Base-by-base conservation (phyloP, 1,140 invertebrate genomes). In the Penaeus indicus region DNA sequence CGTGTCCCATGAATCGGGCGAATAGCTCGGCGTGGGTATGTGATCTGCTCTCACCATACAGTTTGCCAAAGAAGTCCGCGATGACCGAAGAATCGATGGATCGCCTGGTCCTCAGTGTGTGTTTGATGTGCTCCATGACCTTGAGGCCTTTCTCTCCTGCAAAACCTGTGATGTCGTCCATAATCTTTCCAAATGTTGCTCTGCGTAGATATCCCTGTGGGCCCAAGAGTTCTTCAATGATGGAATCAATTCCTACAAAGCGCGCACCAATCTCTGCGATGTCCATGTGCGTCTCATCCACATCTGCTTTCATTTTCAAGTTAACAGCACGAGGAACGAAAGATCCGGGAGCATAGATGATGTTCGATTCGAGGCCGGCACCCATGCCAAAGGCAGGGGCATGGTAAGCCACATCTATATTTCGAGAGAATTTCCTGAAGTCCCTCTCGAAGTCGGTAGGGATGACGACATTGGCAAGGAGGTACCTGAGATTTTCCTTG, bases 341-440 rank as follows among this genome's bases (percentile, higher is more conserved):
- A 69, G 87, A 88, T 21, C 87, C 87, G 7, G 87, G 81, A n/a
- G 72, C 72, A 69, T 88, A 88, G 60, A 88, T 77, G 61, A 88
- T 38, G 82, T 88, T 88, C 38, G 87, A 84, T 32, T 88, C 87
- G 25, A 88, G 18, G 22, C 75, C 87, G 22, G 81, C 87, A 64
- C 87, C 87, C 38, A 79, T 32, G 25, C 80, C 87, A 19, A 79
- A 69, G 22, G 69, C 54, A 21, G 81, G 81, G 22, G 72, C 13
- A 64, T 61, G 79, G 61, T 88, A 88, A 11, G 87, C 77, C 10
- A 88, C 19, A 62, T 88, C 87, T 11, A 88, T 19, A 60, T 88
- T 84, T 27, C 72, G 67, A 25, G 81, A 84, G 61, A 78, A 88
- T 60, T 84, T 88, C 38, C 87, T 88, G 3, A 88, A 19, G 81